A percentile compares a stretch with the other conserved stretches of the same genome.
phyloP scores from a whole-genome alignment of 2,113 vertebrate species.

The Pontoporia blainvillei region DNA sequence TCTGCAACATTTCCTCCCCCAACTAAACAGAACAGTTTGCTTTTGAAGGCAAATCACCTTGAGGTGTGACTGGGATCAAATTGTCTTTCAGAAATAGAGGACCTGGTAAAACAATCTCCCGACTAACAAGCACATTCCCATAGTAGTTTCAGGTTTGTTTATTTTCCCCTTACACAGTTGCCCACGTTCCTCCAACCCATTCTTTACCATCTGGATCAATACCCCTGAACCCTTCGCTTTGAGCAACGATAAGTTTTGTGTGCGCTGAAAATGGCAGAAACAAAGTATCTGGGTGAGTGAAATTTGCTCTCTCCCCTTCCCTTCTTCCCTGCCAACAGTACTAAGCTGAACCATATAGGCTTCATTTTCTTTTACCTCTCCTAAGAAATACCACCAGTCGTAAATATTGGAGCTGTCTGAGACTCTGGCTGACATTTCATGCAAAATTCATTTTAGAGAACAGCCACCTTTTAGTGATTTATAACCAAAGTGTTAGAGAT shows the following conservation, averaged over 20 bases:
- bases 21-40: background rate
- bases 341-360: conserved; percentile 36
- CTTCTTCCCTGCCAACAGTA: background rate
- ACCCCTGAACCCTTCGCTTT: conserved; percentile 52
- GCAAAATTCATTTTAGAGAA: conserved; percentile 70
- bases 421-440: conserved; percentile 62
- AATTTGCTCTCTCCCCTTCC: background rate
- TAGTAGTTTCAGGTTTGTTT: conserved; percentile 43
- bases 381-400: conserved; percentile 51
- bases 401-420: too few species aligned
- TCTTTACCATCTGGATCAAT: conserved; percentile 68
- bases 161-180: conserved; percentile 54
- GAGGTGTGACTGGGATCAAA: background rate
- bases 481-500: conserved; percentile 50
- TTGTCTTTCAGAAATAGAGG: background rate
- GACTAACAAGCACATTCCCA: conserved; percentile 1
- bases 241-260: conserved; percentile 59
- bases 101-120: conserved; percentile 37
- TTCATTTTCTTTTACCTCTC: conserved; percentile 62
- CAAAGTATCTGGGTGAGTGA: background rate
- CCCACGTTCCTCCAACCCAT: conserved; percentile 50
- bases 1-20: background rate
- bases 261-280: conserved; percentile 10
- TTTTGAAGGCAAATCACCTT: background rate
- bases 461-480: conserved; percentile 66